These are phyloP conservation scores for Myotis lucifugus DNA, from an alignment of 2,113 vertebrate species.

Conservation along the genomic window DNA sequence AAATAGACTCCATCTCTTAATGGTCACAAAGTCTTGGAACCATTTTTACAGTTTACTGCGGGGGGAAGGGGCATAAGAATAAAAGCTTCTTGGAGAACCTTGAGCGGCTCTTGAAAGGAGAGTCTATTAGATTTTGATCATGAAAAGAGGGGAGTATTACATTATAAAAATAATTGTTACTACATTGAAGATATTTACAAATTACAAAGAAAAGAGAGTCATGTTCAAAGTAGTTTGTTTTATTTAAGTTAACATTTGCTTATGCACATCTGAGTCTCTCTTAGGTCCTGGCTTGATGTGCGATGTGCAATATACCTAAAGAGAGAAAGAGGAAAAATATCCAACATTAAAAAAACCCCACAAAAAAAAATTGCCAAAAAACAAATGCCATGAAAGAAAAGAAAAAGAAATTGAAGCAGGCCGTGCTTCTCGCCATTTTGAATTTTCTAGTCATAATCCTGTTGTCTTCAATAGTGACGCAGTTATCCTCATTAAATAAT, in stretches of 20 bases:
- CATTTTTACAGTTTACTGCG: neutral
- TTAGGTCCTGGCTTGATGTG: neutral
- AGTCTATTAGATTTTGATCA: neutral
- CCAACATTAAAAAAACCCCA: neutral
- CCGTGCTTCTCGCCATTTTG: neutral
- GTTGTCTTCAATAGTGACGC: neutral
- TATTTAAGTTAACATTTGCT: neutral
- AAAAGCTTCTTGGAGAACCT: neutral
- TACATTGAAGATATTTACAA: neutral
- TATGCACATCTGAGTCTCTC: neutral
- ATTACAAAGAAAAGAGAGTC: neutral
- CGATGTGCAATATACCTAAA: neutral
- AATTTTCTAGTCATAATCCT: neutral
- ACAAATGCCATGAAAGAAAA: neutral
- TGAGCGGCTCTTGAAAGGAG: neutral
- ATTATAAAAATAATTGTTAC: neutral
- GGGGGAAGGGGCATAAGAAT: neutral
- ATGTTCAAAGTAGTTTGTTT: neutral
- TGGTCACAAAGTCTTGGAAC: neutral
- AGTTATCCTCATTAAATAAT: neutral
- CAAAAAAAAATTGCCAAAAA: no score
- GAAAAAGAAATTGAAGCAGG: neutral
- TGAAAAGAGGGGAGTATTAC: neutral
- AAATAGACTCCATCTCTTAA: neutral
- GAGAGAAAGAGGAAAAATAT: neutral